Percentiles rank a stretch among this genome's conserved stretches.
phyloP scores from a whole-genome alignment of 2,888 invertebrate genomes.

The Merodon equestris region DNA sequence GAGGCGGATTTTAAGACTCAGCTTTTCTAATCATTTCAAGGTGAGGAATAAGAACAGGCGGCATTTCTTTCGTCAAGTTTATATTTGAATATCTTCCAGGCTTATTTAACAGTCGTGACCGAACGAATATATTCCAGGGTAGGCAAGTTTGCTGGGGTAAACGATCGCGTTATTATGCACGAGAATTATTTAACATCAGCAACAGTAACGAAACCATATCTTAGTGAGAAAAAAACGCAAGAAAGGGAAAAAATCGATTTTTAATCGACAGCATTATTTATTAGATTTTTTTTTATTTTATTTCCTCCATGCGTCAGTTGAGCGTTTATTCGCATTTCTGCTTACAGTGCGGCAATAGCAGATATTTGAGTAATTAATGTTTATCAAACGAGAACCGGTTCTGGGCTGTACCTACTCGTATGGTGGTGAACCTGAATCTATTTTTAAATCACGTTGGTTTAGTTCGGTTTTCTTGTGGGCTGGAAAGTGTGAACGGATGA shows the following conservation, averaged over 20 bases:
- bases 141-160: conserved; percentile 22
- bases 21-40: no score
- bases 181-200: conserved; percentile 21
- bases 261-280: conserved; percentile 8
- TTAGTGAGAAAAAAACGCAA: neutral
- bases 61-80: no score
- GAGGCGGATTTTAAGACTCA: no score
- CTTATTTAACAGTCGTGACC: no score
- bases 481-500: neutral
- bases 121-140: conserved; percentile 7
- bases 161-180: conserved; percentile 40
- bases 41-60: no score
- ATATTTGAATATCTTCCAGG: no score
- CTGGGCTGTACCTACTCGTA: neutral
- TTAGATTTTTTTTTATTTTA: neutral
- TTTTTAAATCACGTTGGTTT: neutral
- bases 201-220: neutral
- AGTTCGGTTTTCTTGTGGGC: neutral
- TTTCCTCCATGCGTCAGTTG: neutral
- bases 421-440: neutral
- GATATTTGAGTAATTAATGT: neutral
- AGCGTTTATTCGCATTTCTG: no score
- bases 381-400: neutral
- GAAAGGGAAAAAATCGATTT: neutral
- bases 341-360: neutral